Conservation (phyloP, 2,113 vertebrate genomes). For the Platysteira castanea region DNA sequence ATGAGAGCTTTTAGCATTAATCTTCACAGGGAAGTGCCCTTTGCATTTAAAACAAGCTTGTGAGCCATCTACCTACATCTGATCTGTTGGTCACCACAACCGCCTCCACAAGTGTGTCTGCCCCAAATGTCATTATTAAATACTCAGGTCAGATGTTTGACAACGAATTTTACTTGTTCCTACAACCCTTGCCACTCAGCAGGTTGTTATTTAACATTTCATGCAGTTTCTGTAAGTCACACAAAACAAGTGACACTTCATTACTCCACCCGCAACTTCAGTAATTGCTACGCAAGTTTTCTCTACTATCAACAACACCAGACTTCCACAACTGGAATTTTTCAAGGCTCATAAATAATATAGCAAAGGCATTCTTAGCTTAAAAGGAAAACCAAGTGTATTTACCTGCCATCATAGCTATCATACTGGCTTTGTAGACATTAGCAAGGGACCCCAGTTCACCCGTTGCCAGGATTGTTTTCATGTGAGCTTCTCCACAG, state of each 20-base stretch:
- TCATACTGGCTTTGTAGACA: conserved; percentile 93
- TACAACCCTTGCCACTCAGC: neutral
- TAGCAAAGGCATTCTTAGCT: neutral
- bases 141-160: neutral
- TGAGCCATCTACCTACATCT: neutral
- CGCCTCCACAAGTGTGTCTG: neutral
- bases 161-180: neutral
- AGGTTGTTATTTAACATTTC: neutral
- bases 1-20: neutral
- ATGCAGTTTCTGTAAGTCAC: neutral
- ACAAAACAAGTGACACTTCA: neutral
- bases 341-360: neutral
- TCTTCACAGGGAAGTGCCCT: neutral
- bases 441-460: conserved; percentile 90
- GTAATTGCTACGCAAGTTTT: neutral
- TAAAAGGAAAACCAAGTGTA: neutral
- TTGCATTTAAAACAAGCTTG: neutral
- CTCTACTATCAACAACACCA: neutral
- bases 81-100: neutral
- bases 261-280: neutral
- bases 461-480: conserved; percentile 92
- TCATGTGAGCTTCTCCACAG: conserved; percentile 92
- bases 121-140: neutral
- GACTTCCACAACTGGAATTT: neutral
- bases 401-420: conserved; percentile 98